Conservation (phyloP, 1,140 invertebrate species). For the Scaptomyza montana region DNA sequence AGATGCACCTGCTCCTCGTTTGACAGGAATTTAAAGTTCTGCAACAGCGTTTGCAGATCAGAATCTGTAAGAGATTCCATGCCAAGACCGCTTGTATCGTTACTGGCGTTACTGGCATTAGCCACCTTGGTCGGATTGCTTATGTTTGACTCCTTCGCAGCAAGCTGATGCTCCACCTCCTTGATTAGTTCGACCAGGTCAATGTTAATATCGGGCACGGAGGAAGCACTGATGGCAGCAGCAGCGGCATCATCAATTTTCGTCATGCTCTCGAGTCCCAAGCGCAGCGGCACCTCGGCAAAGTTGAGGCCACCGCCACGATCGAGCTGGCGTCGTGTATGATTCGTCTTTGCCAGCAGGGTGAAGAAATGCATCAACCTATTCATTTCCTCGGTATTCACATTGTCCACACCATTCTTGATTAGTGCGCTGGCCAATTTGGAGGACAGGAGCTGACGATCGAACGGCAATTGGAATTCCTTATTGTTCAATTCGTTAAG, state of each 20-base stretch:
- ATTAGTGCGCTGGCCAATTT: constrained; percentile 91
- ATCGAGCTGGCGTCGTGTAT: constrained; percentile 31
- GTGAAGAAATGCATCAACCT: constrained; percentile 90
- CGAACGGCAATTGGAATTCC: constrained; percentile 61
- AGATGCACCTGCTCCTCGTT: constrained; percentile 91
- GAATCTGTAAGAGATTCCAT: constrained; percentile 90
- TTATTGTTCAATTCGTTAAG: constrained; percentile 4
- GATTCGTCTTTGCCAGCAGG: constrained; percentile 84
- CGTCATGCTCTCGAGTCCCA: constrained; percentile 27
- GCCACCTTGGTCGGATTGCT: not conserved
- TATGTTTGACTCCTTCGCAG: constrained; percentile 33
- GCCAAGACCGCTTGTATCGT: constrained; percentile 48
- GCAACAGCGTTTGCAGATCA: constrained; percentile 89
- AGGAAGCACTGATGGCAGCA: not conserved
- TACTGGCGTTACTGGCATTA: not conserved
- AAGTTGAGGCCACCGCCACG: constrained; percentile 28
- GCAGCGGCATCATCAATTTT: not conserved
- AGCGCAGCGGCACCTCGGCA: constrained; percentile 23
- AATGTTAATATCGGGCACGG: constrained; percentile 32
- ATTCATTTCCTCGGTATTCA: constrained; percentile 90
- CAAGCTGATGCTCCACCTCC: constrained; percentile 63
- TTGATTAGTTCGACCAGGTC: constrained; percentile 63
- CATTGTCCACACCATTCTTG: constrained; percentile 90
- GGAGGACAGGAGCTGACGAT: constrained; percentile 86
- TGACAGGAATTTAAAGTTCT: constrained; percentile 91